phyloP scores from a whole-genome alignment of 2,888 invertebrate species.

The Himalopsyche tibetana region DNA sequence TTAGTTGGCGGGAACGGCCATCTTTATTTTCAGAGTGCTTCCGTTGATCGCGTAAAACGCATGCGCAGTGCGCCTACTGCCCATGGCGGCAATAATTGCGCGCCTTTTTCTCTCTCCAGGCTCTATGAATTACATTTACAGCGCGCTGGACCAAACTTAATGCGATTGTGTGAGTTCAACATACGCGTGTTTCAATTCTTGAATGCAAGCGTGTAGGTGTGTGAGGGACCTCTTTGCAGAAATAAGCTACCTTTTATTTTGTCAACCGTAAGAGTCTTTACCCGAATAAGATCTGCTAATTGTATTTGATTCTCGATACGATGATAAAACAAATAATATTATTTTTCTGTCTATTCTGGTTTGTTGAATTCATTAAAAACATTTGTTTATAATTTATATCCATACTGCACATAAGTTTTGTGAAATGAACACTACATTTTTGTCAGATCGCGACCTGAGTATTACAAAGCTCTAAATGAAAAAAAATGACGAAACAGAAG shows the following conservation, averaged over 20 bases:
- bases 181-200: constrained; percentile 40
- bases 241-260: constrained; percentile 7
- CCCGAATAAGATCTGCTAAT: too few relatives aligned
- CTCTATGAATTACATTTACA: constrained; percentile 44
- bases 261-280: too few relatives aligned
- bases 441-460: too few relatives aligned
- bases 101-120: constrained; percentile 36
- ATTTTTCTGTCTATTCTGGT: too few relatives aligned
- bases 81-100: constrained; percentile 47
- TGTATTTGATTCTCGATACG: too few relatives aligned
- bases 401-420: too few relatives aligned
- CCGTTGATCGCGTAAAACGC: constrained; percentile 31
- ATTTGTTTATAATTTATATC: too few relatives aligned
- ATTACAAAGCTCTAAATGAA: too few relatives aligned
- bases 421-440: too few relatives aligned
- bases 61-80: constrained; percentile 41
- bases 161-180: constrained; percentile 27
- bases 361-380: too few relatives aligned
- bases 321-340: too few relatives aligned
- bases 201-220: background rate
- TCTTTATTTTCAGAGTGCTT: constrained; percentile 37
- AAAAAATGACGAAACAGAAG: too few relatives aligned
- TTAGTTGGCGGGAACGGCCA: constrained; percentile 42
- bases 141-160: constrained; percentile 31
- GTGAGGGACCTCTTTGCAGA: constrained; percentile 21